Base-by-base conservation (phyloP, 1,140 invertebrate species). In the Trichoplusia ni region DNA sequence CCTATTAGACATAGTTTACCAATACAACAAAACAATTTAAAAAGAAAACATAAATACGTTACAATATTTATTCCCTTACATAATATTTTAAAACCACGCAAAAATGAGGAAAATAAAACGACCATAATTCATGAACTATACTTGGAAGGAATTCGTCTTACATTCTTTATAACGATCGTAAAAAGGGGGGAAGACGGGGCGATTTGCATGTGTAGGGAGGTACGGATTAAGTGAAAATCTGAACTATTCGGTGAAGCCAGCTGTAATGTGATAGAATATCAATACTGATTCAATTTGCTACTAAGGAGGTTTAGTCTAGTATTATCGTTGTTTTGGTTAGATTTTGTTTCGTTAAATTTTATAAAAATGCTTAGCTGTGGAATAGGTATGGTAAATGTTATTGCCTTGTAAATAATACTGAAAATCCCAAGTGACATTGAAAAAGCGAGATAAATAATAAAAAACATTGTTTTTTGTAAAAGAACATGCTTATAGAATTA, bases 151-250 rank as follows among this genome's bases (percentile, higher is more conserved):
- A 77, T 73, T 56, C 66, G 62, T 73, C 77, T 76, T 65, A 64
- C 54, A 66, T 69, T 59, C 65, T 71, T 73, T 73, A 70, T 75
- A 71, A 71, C 64, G 67, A 68, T 71, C 69, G 69, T 76, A 74
- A 76, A 75, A 64, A 25, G 67, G 71, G 69, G 25, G 37, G 38
- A 58, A 54, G n/a, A n/a, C 40, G 54, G 69, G 64, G 42, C 37
- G 69, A 76, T 75, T 80, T 77, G 73, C 75, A 77, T 79, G 66
- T 66, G 21, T 44, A 18, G 53, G 65, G 67, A 31, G 40, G 46
- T 16, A 21, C 61, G 64, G 58, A 54, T 58, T 66, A 67, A 68
- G 56, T 61, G 69, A 64, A 67, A 69, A 65, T 73, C 49, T 47
- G 37, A 71, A 71, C 69, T 75, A 75, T 71, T 69, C 37, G 33